These are phyloP conservation scores for Bovichtus diacanthus DNA, from an alignment of 2,797 vertebrate genomes.

Conservation along the genomic window DNA sequence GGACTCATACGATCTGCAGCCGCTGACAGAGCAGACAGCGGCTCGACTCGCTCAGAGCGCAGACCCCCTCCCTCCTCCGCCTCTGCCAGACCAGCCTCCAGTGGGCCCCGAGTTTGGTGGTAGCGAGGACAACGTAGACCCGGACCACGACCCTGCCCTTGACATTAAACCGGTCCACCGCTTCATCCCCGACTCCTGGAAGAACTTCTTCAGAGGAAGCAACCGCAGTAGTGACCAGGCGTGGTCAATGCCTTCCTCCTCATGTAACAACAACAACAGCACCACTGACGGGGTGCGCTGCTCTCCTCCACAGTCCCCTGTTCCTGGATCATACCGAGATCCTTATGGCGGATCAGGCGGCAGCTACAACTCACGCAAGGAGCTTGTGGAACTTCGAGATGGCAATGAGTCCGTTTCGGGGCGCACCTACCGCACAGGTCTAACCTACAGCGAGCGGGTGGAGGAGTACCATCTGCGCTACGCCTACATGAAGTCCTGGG, in stretches of 20 bases:
- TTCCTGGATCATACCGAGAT: constrained; percentile 82
- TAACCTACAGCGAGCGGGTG: constrained; percentile 90
- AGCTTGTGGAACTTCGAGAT: constrained; percentile 81
- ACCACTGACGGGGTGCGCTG: constrained; percentile 86
- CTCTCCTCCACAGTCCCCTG: constrained; percentile 90
- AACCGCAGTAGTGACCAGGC: constrained; percentile 66
- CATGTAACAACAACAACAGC: constrained; percentile 78
- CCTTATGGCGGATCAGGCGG: constrained; percentile 85
- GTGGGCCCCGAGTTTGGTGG: constrained; percentile 86
- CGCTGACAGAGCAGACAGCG: constrained; percentile 70
- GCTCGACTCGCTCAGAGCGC: constrained; percentile 80
- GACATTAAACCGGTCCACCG: constrained; percentile 93
- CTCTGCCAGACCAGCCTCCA: constrained; percentile 89
- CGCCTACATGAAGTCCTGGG: constrained; percentile 98
- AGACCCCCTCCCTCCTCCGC: constrained; percentile 91
- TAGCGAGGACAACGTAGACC: constrained; percentile 75
- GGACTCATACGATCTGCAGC: constrained; percentile 38
- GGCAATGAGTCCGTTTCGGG: constrained; percentile 80
- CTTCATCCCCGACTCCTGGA: constrained; percentile 94
- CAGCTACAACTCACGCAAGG: constrained; percentile 86
- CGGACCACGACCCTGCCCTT: constrained; percentile 65
- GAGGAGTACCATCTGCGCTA: constrained; percentile 92
- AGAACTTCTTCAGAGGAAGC: constrained; percentile 88
- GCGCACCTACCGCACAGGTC: constrained; percentile 82
- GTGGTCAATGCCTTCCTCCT: constrained; percentile 67